Base-by-base conservation (phyloP, 1,140 invertebrate genomes). In the Drosophila virilis region DNA sequence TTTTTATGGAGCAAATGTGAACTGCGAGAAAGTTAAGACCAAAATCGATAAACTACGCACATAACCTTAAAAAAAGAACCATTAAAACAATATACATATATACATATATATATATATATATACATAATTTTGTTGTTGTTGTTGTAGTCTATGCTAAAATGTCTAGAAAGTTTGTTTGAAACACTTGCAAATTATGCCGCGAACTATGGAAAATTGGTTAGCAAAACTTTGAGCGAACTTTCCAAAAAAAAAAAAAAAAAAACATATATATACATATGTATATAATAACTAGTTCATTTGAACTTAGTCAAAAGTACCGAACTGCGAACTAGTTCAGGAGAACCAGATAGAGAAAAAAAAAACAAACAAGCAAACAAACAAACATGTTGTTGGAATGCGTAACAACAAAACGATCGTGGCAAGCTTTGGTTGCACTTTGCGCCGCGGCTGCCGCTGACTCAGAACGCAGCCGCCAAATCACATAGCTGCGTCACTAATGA, bases 161-260 rank as follows among this genome's bases (percentile, higher is more conserved):
- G 51, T 54, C 51, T 54, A 37, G 51, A 54, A 54, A 54, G 51
- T 54, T 54, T 51, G 33, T 13, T 54, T 37, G 33, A 54, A 37
- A 37, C 33, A 54, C 33, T 54, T 54, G 51, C 51, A 37, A 54
- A 54, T 37, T 42, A 54, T 54, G 51, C 51, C 33, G 51, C 33
- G 51, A 54, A 54, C 51, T 54, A 37, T 54, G 51, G 28, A 52
- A 52, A 52, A 12, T 40, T 40, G 38, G 10, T 40, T 12, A 40
- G 38, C 38, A 12, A 40, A 52, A 52, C 50, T 52, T 52, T 52
- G n/a, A 8, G 32, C n/a, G 32, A 52, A 52, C 50, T 35, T 52
- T 35, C 2, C n/a, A 28, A n/a, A 15, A 52, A 51, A 51, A 51
- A 17, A 1, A 17, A 32, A 32, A 50, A 33, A 28, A n/a, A 51